Base-by-base conservation (phyloP, 2,888 invertebrate genomes). In the Himalopsyche japonica region DNA sequence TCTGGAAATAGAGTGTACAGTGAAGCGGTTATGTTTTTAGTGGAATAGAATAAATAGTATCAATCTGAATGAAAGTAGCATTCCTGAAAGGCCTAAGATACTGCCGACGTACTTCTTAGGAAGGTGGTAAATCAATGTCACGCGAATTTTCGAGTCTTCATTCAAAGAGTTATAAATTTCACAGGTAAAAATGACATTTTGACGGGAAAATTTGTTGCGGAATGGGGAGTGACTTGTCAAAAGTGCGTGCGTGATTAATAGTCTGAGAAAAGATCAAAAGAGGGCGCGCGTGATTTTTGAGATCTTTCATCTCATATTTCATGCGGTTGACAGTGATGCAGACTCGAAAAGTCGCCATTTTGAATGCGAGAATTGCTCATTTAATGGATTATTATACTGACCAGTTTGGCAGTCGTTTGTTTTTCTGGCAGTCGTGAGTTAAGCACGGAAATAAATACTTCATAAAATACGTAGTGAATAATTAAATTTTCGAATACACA, bases 161-260 rank as follows among this genome's bases (percentile, higher is more conserved):
- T 82, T 82, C 82, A 82, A 84, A 82, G 79, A 34, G 84, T 84
- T 84, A 84, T 84, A 84, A 84, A 84, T 84, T 84, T 81, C 78
- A 78, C 86, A 84, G 83, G 86, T 86, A 86, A 84, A 86, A 83
- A 80, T 86, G 86, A 84, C 86, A 86, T 81, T 81, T 86, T 86
- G 86, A 86, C 84, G 80, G 76, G 84, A 77, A 83, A 86, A 86
- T 86, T 86, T 86, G 86, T 86, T 86, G 84, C 82, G 81, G 79
- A 43, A 76, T 48, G 81, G 57, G 79, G 86, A 86, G 86, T 86
- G 86, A 86, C 84, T 86, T 86, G 86, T 84, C 86, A 84, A 85
- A 84, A 84, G 83, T 81, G 79, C 76, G 84, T 81, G 81, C 80
- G 82, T 82, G 86, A 86, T 86, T 86, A 81, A 86, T 86, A 84